phyloP scores from a whole-genome alignment of 1,140 invertebrate genomes.

The Drosophila orena region DNA sequence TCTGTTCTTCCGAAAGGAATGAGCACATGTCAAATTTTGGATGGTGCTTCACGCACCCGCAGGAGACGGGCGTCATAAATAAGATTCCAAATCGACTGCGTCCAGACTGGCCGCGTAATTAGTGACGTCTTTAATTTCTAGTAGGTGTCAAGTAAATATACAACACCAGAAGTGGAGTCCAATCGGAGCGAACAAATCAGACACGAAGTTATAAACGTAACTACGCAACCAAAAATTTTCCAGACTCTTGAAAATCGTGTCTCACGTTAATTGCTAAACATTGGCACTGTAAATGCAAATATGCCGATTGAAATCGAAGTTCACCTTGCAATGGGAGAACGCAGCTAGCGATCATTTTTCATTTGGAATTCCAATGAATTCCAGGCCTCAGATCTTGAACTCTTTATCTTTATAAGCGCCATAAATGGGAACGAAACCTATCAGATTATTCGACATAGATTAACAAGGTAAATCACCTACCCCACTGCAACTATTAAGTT shows the following conservation, averaged over 20 bases:
- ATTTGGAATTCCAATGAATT: constrained; percentile 8
- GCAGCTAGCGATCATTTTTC: constrained; percentile 12
- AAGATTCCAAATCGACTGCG: constrained; percentile 2
- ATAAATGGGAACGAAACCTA: not conserved
- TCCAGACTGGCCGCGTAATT: constrained; percentile 14
- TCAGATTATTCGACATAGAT: not conserved
- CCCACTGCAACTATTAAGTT: not conserved
- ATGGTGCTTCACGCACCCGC: constrained; percentile 26
- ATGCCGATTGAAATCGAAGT: constrained; percentile 20
- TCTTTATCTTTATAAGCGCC: constrained; percentile 1
- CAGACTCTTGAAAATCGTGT: constrained; percentile 15
- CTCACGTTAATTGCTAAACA: constrained; percentile 34
- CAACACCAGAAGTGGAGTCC: constrained; percentile 1
- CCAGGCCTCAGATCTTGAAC: not conserved
- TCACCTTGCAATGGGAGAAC: constrained; percentile 1
- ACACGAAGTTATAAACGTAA: constrained; percentile 22
- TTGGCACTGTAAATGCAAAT: constrained; percentile 11
- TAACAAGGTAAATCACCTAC: not conserved
- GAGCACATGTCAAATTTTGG: constrained; percentile 29
- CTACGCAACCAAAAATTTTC: constrained; percentile 19
- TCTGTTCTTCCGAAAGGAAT: constrained; percentile 23
- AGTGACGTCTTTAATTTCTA: constrained; percentile 11
- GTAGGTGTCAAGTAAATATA: constrained; percentile 13
- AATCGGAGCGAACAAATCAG: constrained; percentile 20
- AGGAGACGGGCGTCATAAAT: constrained; percentile 16